Evolutionary conservation across 2,797 vertebrate species (phyloP).

Genomic region (Tragopan temminckii): DNA sequence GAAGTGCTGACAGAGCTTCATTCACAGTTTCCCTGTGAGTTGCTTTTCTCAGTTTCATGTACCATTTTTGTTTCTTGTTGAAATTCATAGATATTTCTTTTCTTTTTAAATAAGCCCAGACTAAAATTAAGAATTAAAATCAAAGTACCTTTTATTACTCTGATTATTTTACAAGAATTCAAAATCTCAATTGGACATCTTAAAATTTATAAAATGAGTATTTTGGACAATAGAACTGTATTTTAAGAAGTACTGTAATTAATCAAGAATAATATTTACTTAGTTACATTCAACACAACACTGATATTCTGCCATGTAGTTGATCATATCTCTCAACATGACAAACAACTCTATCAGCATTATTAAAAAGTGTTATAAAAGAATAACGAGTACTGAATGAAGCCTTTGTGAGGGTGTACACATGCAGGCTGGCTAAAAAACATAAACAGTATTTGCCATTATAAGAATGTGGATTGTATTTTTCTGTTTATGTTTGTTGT

Average conservation of each 20-base stretch:
- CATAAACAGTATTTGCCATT: background rate
- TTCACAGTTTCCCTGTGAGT: conserved; percentile 2
- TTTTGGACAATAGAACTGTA: background rate
- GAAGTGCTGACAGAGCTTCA: conserved; percentile 20
- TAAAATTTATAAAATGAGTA: background rate
- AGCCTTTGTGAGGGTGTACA: background rate
- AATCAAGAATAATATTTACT: background rate
- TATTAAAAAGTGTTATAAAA: background rate
- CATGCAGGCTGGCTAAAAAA: background rate
- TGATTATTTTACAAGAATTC: conserved; percentile 7
- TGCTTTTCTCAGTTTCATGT: background rate
- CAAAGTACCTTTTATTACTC: background rate
- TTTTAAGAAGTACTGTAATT: conserved; percentile 11
- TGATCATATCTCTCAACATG: background rate
- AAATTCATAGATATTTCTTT: background rate
- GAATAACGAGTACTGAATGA: background rate
- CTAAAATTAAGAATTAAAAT: background rate
- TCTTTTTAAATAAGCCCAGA: background rate
- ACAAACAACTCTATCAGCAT: background rate
- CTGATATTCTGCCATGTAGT: background rate
- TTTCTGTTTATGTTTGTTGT: background rate
- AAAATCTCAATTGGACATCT: background rate
- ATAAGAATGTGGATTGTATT: background rate
- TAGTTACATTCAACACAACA: background rate
- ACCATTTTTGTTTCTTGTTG: background rate